Evolutionary conservation across 1,140 invertebrate species (phyloP), one percentile per base, ranked within the genome.

Genomic region (Pinna nobilis): DNA sequence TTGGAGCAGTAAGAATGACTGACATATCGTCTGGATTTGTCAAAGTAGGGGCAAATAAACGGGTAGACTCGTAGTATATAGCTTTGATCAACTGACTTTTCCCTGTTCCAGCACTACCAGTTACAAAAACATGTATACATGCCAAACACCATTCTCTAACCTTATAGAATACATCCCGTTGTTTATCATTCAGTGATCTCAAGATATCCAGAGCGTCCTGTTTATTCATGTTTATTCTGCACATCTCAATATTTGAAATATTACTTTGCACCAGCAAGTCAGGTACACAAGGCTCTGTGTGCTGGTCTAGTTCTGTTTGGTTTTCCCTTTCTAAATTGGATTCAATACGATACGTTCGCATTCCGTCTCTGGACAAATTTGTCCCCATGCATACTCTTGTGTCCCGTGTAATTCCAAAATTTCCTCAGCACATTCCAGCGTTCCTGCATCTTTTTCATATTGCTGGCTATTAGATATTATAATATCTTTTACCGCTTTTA

Each of bases 71-170:
- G 64, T 78, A 76, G 60, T 75, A 33, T 30, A 76, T 57, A 15
- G 44, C 44, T 57, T 77, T 74, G 15, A 77, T 74, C 6, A 77
- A 35, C 57, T 77, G 70, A 53, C 66, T 73, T 57, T 77, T 76
- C 41, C 70, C 76, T 32, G 60, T 69, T 6, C 70, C 70, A 37
- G 70, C 76, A 33, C 59, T 49, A 0, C 76, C 76, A 20, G 76
- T 70, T 13, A 77, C 6, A 37, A 77, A 77, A 20, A 77, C 25
- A 32, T 60, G 57, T 5, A 77, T 51, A 18, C 65, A 50, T 2
- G 57, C n/a, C 3, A 77, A 39, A 44, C 65, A 69, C 65, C 60
- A 74, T 5, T 77, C 51, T 23, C 76, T 51, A 9, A 77, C 41
- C 32, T 55, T 57, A 44, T 70, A 69, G 47, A 77, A 77, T 20